Evolutionary conservation across 2,888 invertebrate species (phyloP).

Genomic region (Sinhomidia bicolor): DNA sequence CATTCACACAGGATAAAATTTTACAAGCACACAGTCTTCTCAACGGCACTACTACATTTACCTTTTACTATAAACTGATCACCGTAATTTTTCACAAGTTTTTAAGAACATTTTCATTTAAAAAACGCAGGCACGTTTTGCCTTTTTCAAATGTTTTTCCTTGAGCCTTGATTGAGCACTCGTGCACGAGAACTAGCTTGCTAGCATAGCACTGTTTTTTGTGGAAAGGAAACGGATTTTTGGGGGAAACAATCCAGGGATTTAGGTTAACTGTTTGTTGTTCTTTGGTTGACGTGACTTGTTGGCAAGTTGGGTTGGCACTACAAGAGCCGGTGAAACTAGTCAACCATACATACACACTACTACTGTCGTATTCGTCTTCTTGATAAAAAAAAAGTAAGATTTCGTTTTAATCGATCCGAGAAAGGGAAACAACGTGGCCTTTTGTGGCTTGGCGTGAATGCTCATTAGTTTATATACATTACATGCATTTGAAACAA

Average conservation of each 20-base stretch:
- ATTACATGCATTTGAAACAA: background rate
- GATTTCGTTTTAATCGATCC: slow-evolving; percentile 68
- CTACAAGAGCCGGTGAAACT: slow-evolving; percentile 27
- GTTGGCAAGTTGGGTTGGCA: slow-evolving; percentile 50
- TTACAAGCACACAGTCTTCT: too few species aligned
- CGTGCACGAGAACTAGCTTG: background rate
- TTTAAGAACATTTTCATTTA: background rate
- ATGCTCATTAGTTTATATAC: slow-evolving; percentile 29
- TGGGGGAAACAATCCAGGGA: slow-evolving; percentile 26
- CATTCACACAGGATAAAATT: too few species aligned
- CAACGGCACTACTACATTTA: background rate
- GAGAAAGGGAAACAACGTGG: slow-evolving; percentile 54
- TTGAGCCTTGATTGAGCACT: background rate
- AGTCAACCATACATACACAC: background rate
- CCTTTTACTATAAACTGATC: background rate
- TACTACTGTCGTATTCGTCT: background rate
- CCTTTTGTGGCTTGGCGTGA: slow-evolving; percentile 53
- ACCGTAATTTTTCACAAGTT: background rate
- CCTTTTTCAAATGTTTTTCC: background rate
- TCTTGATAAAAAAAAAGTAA: slow-evolving; percentile 20
- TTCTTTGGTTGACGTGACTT: slow-evolving; percentile 52
- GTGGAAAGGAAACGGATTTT: background rate
- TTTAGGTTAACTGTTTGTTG: slow-evolving; percentile 46
- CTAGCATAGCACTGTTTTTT: background rate
- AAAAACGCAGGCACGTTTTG: background rate